Evolutionary conservation across 92 coral and sea anemone species (phyloP).

Genomic region (Epizoanthus scotinus): DNA sequence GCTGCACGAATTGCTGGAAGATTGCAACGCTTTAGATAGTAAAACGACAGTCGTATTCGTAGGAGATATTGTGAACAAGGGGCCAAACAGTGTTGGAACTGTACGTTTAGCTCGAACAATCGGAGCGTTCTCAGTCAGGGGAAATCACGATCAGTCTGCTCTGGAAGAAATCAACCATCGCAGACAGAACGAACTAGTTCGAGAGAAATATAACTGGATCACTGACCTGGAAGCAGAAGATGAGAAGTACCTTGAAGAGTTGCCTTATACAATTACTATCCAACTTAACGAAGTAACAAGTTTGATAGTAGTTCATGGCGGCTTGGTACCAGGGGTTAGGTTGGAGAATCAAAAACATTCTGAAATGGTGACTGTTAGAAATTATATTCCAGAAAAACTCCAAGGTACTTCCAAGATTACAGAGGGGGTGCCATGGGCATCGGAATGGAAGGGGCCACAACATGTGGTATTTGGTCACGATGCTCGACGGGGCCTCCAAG

Average conservation of each 20-base stretch:
- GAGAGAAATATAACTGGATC: slow-evolving; percentile 59
- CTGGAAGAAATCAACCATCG: slow-evolving; percentile 50
- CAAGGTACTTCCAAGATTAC: slow-evolving; percentile 47
- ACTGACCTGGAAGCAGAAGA: slow-evolving; percentile 57
- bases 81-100: slow-evolving; percentile 70
- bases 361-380: slow-evolving; percentile 70
- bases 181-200: slow-evolving; percentile 52
- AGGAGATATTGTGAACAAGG: slow-evolving; percentile 76
- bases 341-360: slow-evolving; percentile 61
- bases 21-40: slow-evolving; percentile 40
- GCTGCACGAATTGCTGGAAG: slow-evolving; percentile 53
- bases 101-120: slow-evolving; percentile 58
- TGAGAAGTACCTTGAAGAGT: slow-evolving; percentile 53
- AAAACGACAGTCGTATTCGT: slow-evolving; percentile 51
- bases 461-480: slow-evolving; percentile 80
- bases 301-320: slow-evolving; percentile 71
- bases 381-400: slow-evolving; percentile 61
- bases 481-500: slow-evolving; percentile 74
- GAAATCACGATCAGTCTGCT: slow-evolving; percentile 76
- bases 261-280: slow-evolving; percentile 68
- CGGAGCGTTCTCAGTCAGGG: slow-evolving; percentile 71
- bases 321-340: slow-evolving; percentile 69
- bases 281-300: slow-evolving; percentile 52
- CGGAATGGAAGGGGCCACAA: slow-evolving; percentile 72
- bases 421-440: slow-evolving; percentile 73